Evolutionary conservation across 2,888 invertebrate species (phyloP), one percentile per base, ranked within the genome.

Genomic region (Drosophila stalkeri): DNA sequence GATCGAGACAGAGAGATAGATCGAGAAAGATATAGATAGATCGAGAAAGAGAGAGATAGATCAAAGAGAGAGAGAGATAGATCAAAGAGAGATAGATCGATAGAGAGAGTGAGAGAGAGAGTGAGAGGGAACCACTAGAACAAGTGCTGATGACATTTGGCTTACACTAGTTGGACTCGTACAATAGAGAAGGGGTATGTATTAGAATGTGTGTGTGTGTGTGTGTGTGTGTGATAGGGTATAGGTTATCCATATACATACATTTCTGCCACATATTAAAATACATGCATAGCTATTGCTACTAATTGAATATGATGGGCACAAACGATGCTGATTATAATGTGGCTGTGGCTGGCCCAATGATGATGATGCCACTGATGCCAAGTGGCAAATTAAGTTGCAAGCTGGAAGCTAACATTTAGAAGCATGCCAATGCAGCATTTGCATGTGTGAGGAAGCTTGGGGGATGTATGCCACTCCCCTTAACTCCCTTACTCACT

Each of bases 291-390:
- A 27, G 11, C 47, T 27, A 73, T 80, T 80, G 80, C 74, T 56
- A 74, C 89, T 89, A 86, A 86, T 86, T 86, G 86, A 86, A 85
- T 89, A 85, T 81, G 85, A 89, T 86, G 80, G 87, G 80, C 86
- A 82, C 82, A 86, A 86, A 33, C 20, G 51, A 18, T 20, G 51
- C 84, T 86, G 85, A 81, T 77, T 76, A 33, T n/a, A 7, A 2
- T 16, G 31, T 43, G 43, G 6, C 2, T 27, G 27, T 27, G 27
- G 27, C 27, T 44, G 44, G 20, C 2, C 31, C n/a, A n/a, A n/a
- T n/a, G n/a, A n/a, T n/a, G 49, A 71, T 73, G 72, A 64, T 73
- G n/a, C 39, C 49, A 18, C 33, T 51, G 51, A 8, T 37, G n/a
- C 5, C 52, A 54, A 54, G 23, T 54, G 33, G 33, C 52, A 37